Percentiles rank a stretch among this genome's conserved stretches.
Evolutionary conservation across 2,797 vertebrate species (phyloP).

Genomic region (Myoxocephalus aenaeus): DNA sequence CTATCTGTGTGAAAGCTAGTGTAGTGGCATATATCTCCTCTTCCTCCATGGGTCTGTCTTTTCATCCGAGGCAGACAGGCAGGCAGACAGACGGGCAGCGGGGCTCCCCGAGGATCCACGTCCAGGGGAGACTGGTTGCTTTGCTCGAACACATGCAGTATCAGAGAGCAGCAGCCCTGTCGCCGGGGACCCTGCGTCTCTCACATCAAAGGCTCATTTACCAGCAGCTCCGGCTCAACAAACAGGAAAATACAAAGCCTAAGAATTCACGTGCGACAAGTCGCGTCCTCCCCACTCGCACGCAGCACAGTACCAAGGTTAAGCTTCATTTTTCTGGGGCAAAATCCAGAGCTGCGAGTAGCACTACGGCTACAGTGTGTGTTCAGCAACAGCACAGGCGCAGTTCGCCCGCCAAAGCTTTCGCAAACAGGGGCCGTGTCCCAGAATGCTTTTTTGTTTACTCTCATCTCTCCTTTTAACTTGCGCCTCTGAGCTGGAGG

Average conservation of each 20-base stretch:
- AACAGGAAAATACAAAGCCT: conserved; percentile 37
- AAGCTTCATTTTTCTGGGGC: conserved; percentile 36
- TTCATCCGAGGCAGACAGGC: conserved; percentile 41
- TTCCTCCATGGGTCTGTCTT: conserved; percentile 35
- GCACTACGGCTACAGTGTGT: conserved; percentile 9
- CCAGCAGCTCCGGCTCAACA: conserved; percentile 57
- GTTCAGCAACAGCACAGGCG: conserved; percentile 39
- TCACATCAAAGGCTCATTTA: conserved; percentile 71
- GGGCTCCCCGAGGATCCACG: conserved; percentile 51
- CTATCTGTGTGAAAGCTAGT: conserved; percentile 37
- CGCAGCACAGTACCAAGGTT: conserved; percentile 51
- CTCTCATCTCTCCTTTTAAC: conserved; percentile 23
- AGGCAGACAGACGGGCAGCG: conserved; percentile 17
- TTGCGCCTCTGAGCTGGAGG: conserved; percentile 19
- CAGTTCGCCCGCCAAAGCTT: conserved; percentile 24
- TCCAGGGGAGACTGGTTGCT: conserved; percentile 61
- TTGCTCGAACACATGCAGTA: conserved; percentile 62
- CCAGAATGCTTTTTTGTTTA: conserved; percentile 37
- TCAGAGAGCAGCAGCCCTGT: conserved; percentile 62
- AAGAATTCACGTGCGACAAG: conserved; percentile 43
- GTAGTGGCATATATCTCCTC: conserved; percentile 34
- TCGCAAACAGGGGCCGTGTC: conserved; percentile 31
- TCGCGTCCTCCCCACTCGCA: conserved; percentile 35
- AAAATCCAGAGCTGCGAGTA: conserved; percentile 22
- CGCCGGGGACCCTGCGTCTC: conserved; percentile 56